Evolutionary conservation across 1,140 invertebrate genomes (phyloP).

Genomic region (Lasioglossum albipes): DNA sequence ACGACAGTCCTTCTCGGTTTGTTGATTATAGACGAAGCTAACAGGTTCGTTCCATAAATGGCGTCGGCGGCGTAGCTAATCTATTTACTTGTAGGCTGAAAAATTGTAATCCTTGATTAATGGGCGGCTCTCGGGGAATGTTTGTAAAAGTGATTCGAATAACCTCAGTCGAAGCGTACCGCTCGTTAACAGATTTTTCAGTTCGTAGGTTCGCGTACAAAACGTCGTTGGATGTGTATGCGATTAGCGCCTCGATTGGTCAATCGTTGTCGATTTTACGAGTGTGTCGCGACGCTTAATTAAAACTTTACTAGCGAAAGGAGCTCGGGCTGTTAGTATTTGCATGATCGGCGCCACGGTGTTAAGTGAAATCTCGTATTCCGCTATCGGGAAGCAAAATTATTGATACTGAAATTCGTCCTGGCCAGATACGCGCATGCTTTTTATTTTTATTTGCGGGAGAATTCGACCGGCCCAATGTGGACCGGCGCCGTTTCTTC

Average conservation of each 20-base stretch:
- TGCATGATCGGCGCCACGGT: background rate
- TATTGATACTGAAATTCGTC: background rate
- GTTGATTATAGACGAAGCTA: background rate
- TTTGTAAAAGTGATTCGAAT: background rate
- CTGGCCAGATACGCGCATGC: too few relatives aligned
- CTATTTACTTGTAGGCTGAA: conserved; percentile 23
- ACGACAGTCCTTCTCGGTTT: background rate
- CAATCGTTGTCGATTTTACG: background rate
- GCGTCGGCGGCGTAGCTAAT: background rate
- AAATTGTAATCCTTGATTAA: conserved; percentile 3
- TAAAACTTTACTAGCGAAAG: conserved; percentile 23
- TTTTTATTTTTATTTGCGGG: background rate
- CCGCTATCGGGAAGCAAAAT: background rate
- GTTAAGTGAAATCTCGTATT: background rate
- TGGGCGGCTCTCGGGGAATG: background rate
- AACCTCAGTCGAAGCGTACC: background rate
- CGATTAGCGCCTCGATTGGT: background rate
- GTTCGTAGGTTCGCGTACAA: too few relatives aligned
- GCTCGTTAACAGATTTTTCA: conserved; percentile 8
- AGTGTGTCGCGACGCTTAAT: background rate
- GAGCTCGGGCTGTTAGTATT: background rate
- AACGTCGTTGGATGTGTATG: background rate
- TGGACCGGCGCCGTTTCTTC: background rate
- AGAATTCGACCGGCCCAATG: background rate
- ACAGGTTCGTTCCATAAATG: conserved; percentile 2